These are phyloP conservation scores for Bovichtus variegatus DNA, from an alignment of 2,797 vertebrate genomes.

Conservation along the genomic window DNA sequence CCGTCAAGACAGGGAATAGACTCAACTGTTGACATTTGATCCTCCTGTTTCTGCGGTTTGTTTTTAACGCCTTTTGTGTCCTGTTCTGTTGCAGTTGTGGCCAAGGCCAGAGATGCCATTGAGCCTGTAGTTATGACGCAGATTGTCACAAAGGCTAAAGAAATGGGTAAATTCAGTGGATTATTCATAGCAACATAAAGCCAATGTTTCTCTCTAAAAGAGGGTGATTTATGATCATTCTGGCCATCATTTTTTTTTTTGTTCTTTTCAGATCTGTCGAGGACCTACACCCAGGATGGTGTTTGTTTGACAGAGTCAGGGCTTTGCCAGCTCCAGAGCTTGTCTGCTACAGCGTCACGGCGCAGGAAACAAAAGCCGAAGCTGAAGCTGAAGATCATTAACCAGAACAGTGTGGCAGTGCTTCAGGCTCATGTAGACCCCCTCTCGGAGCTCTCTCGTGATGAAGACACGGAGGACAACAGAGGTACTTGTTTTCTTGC, in stretches of 20 bases:
- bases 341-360: constrained; percentile 92
- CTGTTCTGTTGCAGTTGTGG: constrained; percentile 69
- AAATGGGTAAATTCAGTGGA: constrained; percentile 88
- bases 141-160: constrained; percentile 93
- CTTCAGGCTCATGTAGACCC: constrained; percentile 94
- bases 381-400: constrained; percentile 98
- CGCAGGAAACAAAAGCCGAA: constrained; percentile 96
- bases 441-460: constrained; percentile 92
- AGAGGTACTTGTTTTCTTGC: constrained; percentile 85
- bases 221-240: constrained; percentile 1
- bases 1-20: constrained; percentile 6
- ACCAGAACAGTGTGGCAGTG: constrained; percentile 98
- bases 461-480: constrained; percentile 94
- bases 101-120: constrained; percentile 90
- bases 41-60: constrained; percentile 24
- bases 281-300: constrained; percentile 98
- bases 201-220: background rate
- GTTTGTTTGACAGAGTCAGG: constrained; percentile 98
- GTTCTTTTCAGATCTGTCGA: constrained; percentile 89
- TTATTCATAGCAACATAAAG: background rate
- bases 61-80: constrained; percentile 52
- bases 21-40: constrained; percentile 9
- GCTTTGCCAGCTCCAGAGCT: constrained; percentile 96
- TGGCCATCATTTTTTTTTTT: background rate
- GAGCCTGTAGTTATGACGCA: constrained; percentile 91